These are phyloP conservation scores for Desoria tigrina DNA, from an alignment of 2,888 invertebrate species.

Conservation along the genomic window DNA sequence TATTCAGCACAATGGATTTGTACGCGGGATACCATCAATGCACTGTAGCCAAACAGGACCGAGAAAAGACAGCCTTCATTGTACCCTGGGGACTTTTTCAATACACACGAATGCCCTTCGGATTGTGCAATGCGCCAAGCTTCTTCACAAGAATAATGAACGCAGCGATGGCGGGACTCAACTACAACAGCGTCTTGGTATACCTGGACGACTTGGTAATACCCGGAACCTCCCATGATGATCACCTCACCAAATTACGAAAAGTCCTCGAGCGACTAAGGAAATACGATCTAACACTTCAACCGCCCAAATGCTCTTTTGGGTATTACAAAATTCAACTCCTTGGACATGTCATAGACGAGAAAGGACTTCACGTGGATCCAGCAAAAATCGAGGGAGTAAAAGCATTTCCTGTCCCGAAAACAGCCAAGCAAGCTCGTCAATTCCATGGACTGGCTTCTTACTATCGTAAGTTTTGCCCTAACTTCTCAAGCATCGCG, in stretches of 20 bases:
- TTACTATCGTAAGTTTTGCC: too few species aligned
- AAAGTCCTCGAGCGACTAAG: not conserved
- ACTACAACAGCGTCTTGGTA: not conserved
- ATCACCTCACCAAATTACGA: not conserved
- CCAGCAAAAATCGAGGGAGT: not conserved
- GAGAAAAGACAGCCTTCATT: not conserved
- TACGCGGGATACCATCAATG: not conserved
- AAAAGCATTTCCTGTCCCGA: not conserved
- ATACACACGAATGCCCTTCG: slow-evolving; percentile 18
- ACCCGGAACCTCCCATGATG: not conserved
- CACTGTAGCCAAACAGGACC: not conserved
- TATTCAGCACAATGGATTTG: too few species aligned
- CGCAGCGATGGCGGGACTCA: not conserved
- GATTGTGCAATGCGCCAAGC: slow-evolving; percentile 21
- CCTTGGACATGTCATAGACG: not conserved
- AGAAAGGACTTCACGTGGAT: not conserved
- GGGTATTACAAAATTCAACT: not conserved
- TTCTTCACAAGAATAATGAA: slow-evolving; percentile 17
- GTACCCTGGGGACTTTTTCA: not conserved
- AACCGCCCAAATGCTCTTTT: not conserved
- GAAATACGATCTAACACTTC: not conserved
- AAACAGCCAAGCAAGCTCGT: not conserved
- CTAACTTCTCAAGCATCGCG: not conserved
- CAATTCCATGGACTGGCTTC: not conserved
- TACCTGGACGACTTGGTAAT: not conserved